Evolutionary conservation across 2,888 invertebrate species (phyloP).

Genomic region (Eupithecia dodoneata): DNA sequence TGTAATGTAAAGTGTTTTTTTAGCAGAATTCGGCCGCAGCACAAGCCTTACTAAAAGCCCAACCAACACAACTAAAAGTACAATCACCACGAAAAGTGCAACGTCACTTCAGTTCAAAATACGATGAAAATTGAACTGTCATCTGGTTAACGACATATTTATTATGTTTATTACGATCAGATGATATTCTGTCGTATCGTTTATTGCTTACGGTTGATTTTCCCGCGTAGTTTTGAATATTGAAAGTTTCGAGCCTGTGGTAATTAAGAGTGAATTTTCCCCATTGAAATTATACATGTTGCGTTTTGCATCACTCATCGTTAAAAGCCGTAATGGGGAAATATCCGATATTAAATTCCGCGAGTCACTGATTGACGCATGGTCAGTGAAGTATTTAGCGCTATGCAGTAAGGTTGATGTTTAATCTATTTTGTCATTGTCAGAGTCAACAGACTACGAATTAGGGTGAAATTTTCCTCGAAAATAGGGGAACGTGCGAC

Average conservation of each 20-base stretch:
- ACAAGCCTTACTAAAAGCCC: too few species aligned
- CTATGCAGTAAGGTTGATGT: not conserved
- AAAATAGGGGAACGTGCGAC: too few species aligned
- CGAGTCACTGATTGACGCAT: not conserved
- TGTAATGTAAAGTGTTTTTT: too few species aligned
- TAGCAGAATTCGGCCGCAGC: too few species aligned
- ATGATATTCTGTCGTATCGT: constrained; percentile 7
- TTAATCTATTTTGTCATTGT: not conserved
- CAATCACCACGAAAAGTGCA: constrained; percentile 14
- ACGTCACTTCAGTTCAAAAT: constrained; percentile 12
- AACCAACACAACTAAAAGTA: not conserved
- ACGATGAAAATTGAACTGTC: constrained; percentile 28
- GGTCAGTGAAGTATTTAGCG: not conserved
- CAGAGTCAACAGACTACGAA: not conserved
- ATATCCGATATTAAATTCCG: not conserved
- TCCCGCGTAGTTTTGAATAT: not conserved
- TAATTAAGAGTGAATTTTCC: constrained; percentile 8
- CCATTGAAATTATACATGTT: not conserved
- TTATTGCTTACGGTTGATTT: not conserved
- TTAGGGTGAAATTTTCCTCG: not conserved
- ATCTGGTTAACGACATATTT: constrained; percentile 21
- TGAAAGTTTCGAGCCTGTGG: not conserved
- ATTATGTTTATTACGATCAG: constrained; percentile 1
- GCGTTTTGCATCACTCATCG: constrained; percentile 5
- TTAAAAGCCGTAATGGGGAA: not conserved